These are phyloP conservation scores for Muraenolepis orangiensis DNA, from an alignment of 2,797 vertebrate genomes.

Conservation along the genomic window DNA sequence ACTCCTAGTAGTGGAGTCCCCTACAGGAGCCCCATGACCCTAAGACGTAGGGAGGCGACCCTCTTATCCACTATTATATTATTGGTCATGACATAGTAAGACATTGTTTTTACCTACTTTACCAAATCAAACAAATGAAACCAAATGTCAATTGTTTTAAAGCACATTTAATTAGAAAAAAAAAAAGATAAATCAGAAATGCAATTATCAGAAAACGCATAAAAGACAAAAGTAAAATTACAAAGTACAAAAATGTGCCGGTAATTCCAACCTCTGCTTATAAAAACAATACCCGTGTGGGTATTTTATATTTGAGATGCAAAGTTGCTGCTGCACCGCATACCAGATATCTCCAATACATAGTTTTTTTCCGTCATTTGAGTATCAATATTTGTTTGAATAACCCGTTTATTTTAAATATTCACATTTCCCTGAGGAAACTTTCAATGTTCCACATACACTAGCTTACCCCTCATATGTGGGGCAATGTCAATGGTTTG, in stretches of 20 bases:
- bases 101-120: not conserved
- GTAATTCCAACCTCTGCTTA: conserved; percentile 56
- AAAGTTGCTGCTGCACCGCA: conserved; percentile 34
- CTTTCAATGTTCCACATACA: conserved; percentile 43
- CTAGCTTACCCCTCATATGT: conserved; percentile 54
- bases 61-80: not conserved
- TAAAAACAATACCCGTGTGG: conserved; percentile 35
- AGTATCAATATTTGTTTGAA: not conserved
- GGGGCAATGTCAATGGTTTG: conserved; percentile 32
- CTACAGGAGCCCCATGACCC: no score
- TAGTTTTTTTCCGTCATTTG: not conserved
- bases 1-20: no score
- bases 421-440: conserved; percentile 75
- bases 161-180: conserved; percentile 69
- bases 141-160: conserved; percentile 21
- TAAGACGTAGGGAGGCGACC: no score
- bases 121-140: not conserved
- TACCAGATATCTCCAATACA: conserved; percentile 23
- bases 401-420: conserved; percentile 50
- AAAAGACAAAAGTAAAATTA: conserved; percentile 68
- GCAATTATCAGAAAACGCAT: conserved; percentile 52
- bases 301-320: conserved; percentile 26
- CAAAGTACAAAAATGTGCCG: conserved; percentile 56
- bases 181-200: conserved; percentile 56
- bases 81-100: not conserved